Evolutionary conservation across 2,113 vertebrate genomes (phyloP), one percentile per base, ranked within the genome.

Genomic region (Hydrochoerus hydrochaeris): DNA sequence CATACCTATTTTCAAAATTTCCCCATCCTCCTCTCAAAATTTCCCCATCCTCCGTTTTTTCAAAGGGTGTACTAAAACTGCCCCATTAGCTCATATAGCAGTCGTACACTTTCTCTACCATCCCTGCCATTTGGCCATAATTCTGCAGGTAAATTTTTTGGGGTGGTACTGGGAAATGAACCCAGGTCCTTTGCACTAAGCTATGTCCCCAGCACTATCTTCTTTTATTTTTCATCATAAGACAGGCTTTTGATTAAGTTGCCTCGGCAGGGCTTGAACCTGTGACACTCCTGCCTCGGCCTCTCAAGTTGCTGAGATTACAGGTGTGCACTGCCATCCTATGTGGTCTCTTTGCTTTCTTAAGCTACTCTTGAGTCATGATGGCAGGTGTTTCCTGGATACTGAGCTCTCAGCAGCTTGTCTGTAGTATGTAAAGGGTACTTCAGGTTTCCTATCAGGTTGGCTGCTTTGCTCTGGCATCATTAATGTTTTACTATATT

Each of bases 401-500:
- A 69, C 17, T 30, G 6, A 9, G 41, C n/a, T 91, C 75, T 82
- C 17, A 57, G 22, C 28, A 78, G 78, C 44, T 77, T 81, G 54
- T 54, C 28, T 28, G 1, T 71, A 19, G 62, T 85, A 24, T 24
- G 88, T 71, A 49, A 85, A 94, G 80, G 80, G 12, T 54, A 16
- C 52, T 16, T 3, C 14, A 54, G 52, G 54, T 57, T 57, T 19
- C 54, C 54, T 57, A 35, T 85, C 52, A 93, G 38, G 30, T 24
- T 77, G 52, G 62, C 75, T 85, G 86, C 67, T 96, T 86, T 91
- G 83, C 32, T 84, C 52, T 35, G 44, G 2, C 87, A 24, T 82
- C 85, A 85, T 65, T 88, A 92, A 16, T 69, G 75, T 95, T 91
- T 95, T 78, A 87, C 26, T 78, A 6, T 78, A 9, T 75, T 78